Evolutionary conservation across 2,888 invertebrate species (phyloP), one percentile per base, ranked within the genome.

Genomic region (Caenorhabditis sp.): DNA sequence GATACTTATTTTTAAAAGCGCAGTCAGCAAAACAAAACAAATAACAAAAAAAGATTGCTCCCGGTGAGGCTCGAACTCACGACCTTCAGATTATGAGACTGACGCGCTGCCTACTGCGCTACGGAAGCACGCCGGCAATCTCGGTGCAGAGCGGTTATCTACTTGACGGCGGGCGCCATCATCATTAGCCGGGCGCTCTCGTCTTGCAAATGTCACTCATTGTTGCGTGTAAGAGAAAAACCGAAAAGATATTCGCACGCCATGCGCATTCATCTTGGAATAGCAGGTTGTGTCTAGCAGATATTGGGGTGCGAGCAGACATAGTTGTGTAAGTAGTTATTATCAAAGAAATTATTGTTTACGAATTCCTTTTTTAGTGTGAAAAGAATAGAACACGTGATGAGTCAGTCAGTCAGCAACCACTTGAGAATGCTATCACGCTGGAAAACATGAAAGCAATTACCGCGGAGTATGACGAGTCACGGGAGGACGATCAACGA

Each of bases 41-140:
- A 8, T 39, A 46, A 13, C n/a, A 70, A 79, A 83, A 79, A 68
- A 65, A 66, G 48, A 45, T 79, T 85, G 85, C 85, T 84, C 82
- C 82, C 80, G 82, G 94, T 94, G 94, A 94, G 94, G 94, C 93
- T 94, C 94, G 94, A 94, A 94, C 94, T 94, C 94, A 94, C 94
- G 94, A 94, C 94, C 94, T 94, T 94, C 93, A 93, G 93, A 93
- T 93, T 93, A 93, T 93, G 93, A 93, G 93, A 93, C 93, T 93
- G 93, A 93, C 93, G 93, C 93, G 93, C 93, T 93, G 92, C 93
- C 93, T 93, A 93, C 93, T 93, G 93, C 93, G 86, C 84, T 83
- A 85, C 81, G 82, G 81, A 82, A 81, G 83, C 82, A 98, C 96
- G 90, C 30, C 26, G 17, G 32, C 20, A 20, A 3, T 1, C 2